Evolutionary conservation across 2,888 invertebrate species (phyloP), one percentile per base, ranked within the genome.

Genomic region (Adelphocoris suturalis): DNA sequence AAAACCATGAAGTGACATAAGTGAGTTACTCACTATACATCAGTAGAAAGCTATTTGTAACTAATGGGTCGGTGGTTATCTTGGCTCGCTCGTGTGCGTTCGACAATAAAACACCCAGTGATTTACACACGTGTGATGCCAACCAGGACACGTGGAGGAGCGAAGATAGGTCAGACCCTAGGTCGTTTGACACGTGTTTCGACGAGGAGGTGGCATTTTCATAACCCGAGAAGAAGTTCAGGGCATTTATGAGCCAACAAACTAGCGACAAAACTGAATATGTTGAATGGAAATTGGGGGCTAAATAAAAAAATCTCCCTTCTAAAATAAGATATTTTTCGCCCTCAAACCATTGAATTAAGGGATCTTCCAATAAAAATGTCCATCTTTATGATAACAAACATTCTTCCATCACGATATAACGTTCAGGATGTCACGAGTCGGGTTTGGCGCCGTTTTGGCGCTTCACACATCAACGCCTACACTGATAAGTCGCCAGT

Each of bases 91-190:
- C 14, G 19, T 12, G n/a, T 46, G 46, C 28, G 78, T 48, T 52
- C 82, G 48, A 19, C 82, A 23, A 82, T 82, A 82, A 82, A 80
- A 13, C 80, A 37, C 48, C 82, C 82, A 13, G 52, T 52, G 82
- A 82, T 82, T 82, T 82, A 82, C 52, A 82, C 82, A 52, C 48
- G 82, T 82, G 82, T 52, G 82, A 52, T 52, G 27, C 82, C 82
- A 46, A 46, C 37, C 5, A 46, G 52, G 48, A 82, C 82, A 82
- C 82, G 82, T 82, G 82, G 68, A 19, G 11, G 82, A 52, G 47
- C 23, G 52, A 14, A 82, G 48, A 52, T 82, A 82, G 82, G 52
- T 82, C 52, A 23, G 82, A 23, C 13, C 82, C 82, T 23, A 52
- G 52, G 23, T 27, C 82, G 48, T 82, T 82, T 52, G 82, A 82